Conservation (phyloP, 2,888 invertebrate species). For the Oscheius sp. region DNA sequence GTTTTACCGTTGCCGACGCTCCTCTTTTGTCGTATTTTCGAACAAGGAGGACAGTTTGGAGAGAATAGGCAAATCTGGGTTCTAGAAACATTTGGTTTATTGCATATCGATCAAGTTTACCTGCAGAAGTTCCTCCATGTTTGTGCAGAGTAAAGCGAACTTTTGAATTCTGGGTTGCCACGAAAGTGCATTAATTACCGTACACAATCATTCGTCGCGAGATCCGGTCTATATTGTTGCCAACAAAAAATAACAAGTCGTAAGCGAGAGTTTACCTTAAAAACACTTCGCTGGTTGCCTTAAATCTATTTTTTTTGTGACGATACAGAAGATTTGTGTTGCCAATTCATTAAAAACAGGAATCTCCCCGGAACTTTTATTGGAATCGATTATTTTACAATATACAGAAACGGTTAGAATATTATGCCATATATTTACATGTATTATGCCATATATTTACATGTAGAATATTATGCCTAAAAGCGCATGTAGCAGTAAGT, state of each 20-base stretch:
- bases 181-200: neutral
- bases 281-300: neutral
- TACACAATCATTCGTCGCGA: neutral
- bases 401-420: too few relatives aligned
- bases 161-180: neutral
- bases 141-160: too few relatives aligned
- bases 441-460: too few relatives aligned
- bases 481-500: too few relatives aligned
- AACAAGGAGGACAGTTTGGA: constrained; percentile 14
- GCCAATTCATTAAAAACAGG: neutral
- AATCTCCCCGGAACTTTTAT: neutral
- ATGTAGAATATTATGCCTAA: too few relatives aligned
- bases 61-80: constrained; percentile 5
- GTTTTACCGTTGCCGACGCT: constrained; percentile 18
- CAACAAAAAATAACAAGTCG: neutral
- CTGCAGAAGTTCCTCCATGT: constrained; percentile 28
- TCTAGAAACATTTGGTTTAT: neutral
- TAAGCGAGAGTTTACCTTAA: neutral
- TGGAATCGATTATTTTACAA: too few relatives aligned
- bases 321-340: neutral
- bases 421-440: neutral
- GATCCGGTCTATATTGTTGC: neutral
- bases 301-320: neutral
- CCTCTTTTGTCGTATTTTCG: constrained; percentile 14
- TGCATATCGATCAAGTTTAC: constrained; percentile 10